Conservation (phyloP, 2,888 invertebrate genomes). For the Frankliniella intonsa region DNA sequence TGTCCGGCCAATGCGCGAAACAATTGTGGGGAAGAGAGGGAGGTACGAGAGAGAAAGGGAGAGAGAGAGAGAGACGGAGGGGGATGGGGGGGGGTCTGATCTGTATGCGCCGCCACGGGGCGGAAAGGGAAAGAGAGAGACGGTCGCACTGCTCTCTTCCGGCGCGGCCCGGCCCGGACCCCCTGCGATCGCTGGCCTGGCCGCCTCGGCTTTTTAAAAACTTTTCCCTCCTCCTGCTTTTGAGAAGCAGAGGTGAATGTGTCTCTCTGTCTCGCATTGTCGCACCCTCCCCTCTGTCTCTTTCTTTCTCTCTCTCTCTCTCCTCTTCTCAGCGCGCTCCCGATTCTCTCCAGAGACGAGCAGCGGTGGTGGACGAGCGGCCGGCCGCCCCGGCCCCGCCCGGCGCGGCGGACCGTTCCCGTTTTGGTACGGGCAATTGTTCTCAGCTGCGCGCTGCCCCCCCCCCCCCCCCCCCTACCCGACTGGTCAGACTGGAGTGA, state of each 20-base stretch:
- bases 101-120: neutral
- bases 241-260: too few relatives aligned
- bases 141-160: neutral
- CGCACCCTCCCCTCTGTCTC: neutral
- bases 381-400: too few relatives aligned
- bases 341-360: too few relatives aligned
- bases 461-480: too few relatives aligned
- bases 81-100: neutral
- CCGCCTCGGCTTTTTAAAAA: too few relatives aligned
- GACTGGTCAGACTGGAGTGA: too few relatives aligned
- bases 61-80: neutral
- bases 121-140: neutral
- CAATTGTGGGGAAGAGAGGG: neutral
- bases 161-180: neutral
- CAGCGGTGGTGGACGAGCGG: too few relatives aligned
- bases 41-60: neutral
- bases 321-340: neutral
- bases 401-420: too few relatives aligned
- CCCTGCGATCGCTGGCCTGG: too few relatives aligned
- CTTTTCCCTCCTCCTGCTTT: too few relatives aligned
- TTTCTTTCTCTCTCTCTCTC: neutral
- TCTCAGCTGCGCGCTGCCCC: too few relatives aligned
- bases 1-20: neutral
- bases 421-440: too few relatives aligned
- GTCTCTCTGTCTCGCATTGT: neutral